Evolutionary conservation across 1,140 invertebrate species (phyloP).

Genomic region (Diabrotica virgifera): DNA sequence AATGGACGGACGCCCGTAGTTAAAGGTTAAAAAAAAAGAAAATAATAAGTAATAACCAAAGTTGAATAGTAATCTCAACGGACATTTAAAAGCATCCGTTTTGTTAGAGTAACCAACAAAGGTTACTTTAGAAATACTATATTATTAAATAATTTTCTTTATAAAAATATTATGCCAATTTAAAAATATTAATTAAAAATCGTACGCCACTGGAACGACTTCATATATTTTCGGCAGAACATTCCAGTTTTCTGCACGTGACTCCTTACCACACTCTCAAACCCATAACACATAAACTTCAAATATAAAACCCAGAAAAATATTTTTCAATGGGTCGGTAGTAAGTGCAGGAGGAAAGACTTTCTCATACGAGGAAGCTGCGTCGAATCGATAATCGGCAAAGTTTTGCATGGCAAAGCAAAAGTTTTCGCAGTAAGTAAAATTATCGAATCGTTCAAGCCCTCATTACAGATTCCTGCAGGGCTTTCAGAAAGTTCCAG

Average conservation of each 20-base stretch:
- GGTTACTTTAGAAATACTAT: too few relatives aligned
- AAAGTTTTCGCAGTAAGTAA: conserved; percentile 33
- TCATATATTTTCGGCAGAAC: too few relatives aligned
- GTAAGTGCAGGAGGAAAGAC: not conserved
- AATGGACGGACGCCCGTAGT: too few relatives aligned
- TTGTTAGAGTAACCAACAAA: too few relatives aligned
- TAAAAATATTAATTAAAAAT: too few relatives aligned
- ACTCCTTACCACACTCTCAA: not conserved
- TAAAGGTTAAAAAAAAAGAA: too few relatives aligned
- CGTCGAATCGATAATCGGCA: conserved; percentile 25
- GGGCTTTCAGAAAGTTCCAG: conserved; percentile 30
- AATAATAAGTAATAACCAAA: too few relatives aligned
- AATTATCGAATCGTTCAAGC: conserved; percentile 35
- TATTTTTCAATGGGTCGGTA: not conserved
- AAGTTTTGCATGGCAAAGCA: conserved; percentile 36
- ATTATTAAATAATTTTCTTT: too few relatives aligned
- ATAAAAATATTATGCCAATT: too few relatives aligned
- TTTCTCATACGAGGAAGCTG: not conserved
- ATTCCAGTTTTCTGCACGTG: not conserved
- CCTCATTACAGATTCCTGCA: conserved; percentile 35
- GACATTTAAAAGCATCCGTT: too few relatives aligned
- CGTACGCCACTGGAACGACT: too few relatives aligned
- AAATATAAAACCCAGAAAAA: conserved; percentile 1
- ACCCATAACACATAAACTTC: conserved; percentile 1
- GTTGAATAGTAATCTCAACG: too few relatives aligned